Conservation (phyloP, 2,113 vertebrate genomes). For the Amphilophus citrinellus region DNA sequence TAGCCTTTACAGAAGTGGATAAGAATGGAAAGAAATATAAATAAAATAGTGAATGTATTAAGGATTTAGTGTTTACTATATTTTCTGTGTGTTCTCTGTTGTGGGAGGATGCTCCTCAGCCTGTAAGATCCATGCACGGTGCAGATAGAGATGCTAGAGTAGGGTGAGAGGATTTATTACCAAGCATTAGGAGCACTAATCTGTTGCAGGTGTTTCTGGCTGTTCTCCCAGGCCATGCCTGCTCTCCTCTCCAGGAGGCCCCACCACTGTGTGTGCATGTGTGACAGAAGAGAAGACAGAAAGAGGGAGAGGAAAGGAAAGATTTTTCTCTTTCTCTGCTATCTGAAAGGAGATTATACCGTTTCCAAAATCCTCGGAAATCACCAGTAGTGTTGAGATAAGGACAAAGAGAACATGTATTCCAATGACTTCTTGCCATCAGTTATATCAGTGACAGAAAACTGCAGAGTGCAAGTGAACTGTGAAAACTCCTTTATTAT, state of each 20-base stretch:
- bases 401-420: constrained; percentile 36
- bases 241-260: constrained; percentile 74
- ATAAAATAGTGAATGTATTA: constrained; percentile 1
- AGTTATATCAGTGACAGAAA: constrained; percentile 21
- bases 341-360: constrained; percentile 38
- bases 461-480: not conserved
- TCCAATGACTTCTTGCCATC: constrained; percentile 20
- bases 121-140: constrained; percentile 40
- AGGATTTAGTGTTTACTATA: not conserved
- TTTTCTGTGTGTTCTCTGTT: not conserved
- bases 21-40: not conserved
- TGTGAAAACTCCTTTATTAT: constrained; percentile 9
- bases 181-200: constrained; percentile 83
- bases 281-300: constrained; percentile 43
- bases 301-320: constrained; percentile 10
- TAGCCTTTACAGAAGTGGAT: not conserved
- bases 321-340: not conserved
- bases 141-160: constrained; percentile 68
- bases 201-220: constrained; percentile 87
- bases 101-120: constrained; percentile 38
- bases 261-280: constrained; percentile 50
- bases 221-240: constrained; percentile 72
- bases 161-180: constrained; percentile 84
- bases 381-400: constrained; percentile 40
- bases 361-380: constrained; percentile 43